Evolutionary conservation across 2,888 invertebrate genomes (phyloP).

Genomic region (Agrypnus murinus): DNA sequence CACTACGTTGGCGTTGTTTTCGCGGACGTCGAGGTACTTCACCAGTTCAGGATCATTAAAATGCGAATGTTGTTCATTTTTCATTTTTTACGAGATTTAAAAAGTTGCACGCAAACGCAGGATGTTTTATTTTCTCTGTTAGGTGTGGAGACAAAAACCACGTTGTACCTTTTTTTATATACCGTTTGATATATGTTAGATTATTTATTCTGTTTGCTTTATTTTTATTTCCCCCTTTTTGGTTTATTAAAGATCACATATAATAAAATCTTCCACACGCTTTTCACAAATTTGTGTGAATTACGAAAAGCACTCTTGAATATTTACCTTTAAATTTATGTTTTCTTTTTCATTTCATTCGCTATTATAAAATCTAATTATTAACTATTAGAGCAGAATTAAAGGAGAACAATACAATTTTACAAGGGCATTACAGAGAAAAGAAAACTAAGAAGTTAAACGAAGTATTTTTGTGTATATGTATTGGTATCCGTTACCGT

Average conservation of each 20-base stretch:
- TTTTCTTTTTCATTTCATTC: too few species aligned
- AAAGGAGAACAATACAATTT: too few species aligned
- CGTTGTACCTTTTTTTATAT: slow-evolving; percentile 32
- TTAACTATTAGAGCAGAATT: too few species aligned
- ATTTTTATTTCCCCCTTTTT: slow-evolving; percentile 27
- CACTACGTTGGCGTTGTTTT: slow-evolving; percentile 42
- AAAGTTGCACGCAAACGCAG: slow-evolving; percentile 58
- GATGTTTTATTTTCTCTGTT: slow-evolving; percentile 58
- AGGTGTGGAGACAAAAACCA: slow-evolving; percentile 48
- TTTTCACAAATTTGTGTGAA: slow-evolving; percentile 6
- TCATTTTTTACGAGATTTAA: slow-evolving; percentile 63
- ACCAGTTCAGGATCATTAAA: slow-evolving; percentile 61
- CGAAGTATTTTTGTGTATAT: too few species aligned
- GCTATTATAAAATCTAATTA: too few species aligned
- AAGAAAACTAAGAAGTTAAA: too few species aligned
- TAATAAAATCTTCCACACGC: slow-evolving; percentile 13
- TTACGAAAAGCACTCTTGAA: not conserved
- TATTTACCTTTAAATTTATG: too few species aligned
- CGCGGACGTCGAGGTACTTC: slow-evolving; percentile 55
- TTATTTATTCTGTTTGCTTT: slow-evolving; percentile 41
- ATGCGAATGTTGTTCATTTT: slow-evolving; percentile 64
- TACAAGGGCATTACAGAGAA: too few species aligned
- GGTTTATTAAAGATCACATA: slow-evolving; percentile 21
- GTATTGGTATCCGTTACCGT: too few species aligned
- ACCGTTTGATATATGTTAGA: slow-evolving; percentile 15